A percentile compares a stretch with the other conserved stretches of the same genome.
phyloP scores from a whole-genome alignment of 2,888 invertebrate species.

The Lypha dubia region DNA sequence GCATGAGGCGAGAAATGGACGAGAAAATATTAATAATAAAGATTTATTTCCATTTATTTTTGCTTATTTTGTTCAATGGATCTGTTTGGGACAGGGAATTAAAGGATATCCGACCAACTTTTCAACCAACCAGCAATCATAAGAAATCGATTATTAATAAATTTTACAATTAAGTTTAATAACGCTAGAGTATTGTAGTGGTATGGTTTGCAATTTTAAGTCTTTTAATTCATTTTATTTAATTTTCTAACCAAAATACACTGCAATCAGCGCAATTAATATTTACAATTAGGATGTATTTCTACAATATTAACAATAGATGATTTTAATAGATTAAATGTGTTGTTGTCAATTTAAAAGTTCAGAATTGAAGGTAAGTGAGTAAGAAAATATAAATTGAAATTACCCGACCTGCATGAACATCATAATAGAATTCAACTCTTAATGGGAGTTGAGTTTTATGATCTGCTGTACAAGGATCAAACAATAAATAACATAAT shows the following conservation, averaged over 20 bases:
- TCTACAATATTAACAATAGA: too few relatives aligned
- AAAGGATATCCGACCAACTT: slow-evolving; percentile 7
- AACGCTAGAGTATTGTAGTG: slow-evolving; percentile 11
- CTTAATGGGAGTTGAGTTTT: slow-evolving; percentile 77
- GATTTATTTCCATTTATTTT: slow-evolving; percentile 29
- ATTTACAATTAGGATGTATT: too few relatives aligned
- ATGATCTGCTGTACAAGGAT: slow-evolving; percentile 79
- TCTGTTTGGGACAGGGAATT: slow-evolving; percentile 39
- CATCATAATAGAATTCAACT: slow-evolving; percentile 81
- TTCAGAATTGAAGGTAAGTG: not conserved
- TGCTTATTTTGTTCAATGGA: slow-evolving; percentile 31
- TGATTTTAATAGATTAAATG: not conserved
- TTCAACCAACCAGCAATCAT: slow-evolving; percentile 37
- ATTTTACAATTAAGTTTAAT: slow-evolving; percentile 23
- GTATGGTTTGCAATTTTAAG: not conserved
- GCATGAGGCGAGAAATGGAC: not conserved
- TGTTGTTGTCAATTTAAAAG: not conserved
- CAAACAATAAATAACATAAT: slow-evolving; percentile 80
- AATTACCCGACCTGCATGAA: slow-evolving; percentile 81
- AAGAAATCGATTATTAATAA: slow-evolving; percentile 68
- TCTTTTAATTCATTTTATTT: not conserved
- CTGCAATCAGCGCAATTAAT: too few relatives aligned
- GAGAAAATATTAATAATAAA: slow-evolving; percentile 19
- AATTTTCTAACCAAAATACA: not conserved
- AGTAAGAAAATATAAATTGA: not conserved